These are phyloP conservation scores for Bradysia coprophila DNA, from an alignment of 1,140 invertebrate species.

Conservation along the genomic window DNA sequence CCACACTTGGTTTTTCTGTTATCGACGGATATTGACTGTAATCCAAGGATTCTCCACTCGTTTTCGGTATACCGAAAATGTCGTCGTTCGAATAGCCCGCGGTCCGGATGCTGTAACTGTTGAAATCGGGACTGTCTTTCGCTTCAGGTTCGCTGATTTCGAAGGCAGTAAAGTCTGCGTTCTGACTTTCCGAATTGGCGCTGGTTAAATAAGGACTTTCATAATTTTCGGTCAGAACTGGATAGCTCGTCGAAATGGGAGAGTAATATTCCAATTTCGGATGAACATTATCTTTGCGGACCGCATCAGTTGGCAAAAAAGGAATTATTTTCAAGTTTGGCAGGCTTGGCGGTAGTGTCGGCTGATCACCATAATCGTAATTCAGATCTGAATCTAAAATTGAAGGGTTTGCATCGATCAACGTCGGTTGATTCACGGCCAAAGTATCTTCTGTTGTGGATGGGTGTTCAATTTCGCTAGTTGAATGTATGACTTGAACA, in stretches of 20 bases:
- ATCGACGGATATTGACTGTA: constrained; percentile 1
- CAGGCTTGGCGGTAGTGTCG: constrained; percentile 42
- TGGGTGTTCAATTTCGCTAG: no score
- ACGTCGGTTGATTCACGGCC: constrained; percentile 9
- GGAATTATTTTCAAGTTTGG: constrained; percentile 58
- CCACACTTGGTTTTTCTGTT: no score
- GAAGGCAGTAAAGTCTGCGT: no score
- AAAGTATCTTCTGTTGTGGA: not conserved
- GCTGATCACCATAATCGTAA: constrained; percentile 37
- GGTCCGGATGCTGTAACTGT: no score
- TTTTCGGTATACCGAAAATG: no score
- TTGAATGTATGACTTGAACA: no score
- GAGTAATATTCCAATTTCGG: constrained; percentile 5
- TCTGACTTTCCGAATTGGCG: no score
- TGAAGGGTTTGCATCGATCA: constrained; percentile 17
- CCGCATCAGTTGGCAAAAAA: constrained; percentile 51
- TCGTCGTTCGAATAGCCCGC: no score
- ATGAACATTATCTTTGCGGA: constrained; percentile 16
- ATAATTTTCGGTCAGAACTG: not conserved
- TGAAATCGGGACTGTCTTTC: no score
- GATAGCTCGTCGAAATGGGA: constrained; percentile 4
- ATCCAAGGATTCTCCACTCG: no score
- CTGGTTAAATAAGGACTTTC: not conserved
- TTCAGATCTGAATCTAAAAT: constrained; percentile 1
- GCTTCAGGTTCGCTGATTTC: no score